A percentile compares a stretch with the other conserved stretches of the same genome.
Evolutionary conservation across 2,797 vertebrate genomes (phyloP).

Genomic region (Hephaestus fuliginosus): DNA sequence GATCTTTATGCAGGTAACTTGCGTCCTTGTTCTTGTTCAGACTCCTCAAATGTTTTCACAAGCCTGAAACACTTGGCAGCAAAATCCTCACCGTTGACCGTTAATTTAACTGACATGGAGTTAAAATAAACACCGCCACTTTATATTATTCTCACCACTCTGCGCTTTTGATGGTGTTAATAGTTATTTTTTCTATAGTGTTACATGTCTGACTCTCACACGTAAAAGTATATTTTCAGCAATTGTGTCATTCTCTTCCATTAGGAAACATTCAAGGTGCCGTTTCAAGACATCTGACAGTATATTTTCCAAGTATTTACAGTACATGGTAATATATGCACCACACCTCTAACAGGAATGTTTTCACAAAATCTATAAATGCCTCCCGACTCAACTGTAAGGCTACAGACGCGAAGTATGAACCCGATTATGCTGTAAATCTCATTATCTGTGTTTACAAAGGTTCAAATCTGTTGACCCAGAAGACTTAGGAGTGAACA

Average conservation of each 20-base stretch:
- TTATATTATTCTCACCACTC: background rate
- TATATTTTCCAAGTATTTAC: no score
- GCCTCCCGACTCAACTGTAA: background rate
- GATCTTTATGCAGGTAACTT: background rate
- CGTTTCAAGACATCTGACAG: no score
- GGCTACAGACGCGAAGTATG: background rate
- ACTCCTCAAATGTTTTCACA: background rate
- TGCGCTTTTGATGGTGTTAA: slow-evolving; percentile 7
- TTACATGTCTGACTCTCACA: slow-evolving; percentile 16
- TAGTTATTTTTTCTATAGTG: background rate
- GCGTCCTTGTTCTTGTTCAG: background rate
- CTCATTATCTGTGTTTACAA: no score
- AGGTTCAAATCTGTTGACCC: no score
- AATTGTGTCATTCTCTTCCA: no score
- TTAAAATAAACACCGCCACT: background rate
- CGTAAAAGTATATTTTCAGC: no score
- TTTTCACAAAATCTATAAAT: slow-evolving; percentile 3
- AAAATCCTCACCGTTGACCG: background rate
- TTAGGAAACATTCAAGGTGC: no score
- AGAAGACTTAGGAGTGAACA: background rate
- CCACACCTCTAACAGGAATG: background rate
- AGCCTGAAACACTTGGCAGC: slow-evolving; percentile 5
- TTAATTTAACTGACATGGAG: slow-evolving; percentile 11
- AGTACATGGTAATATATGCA: background rate
- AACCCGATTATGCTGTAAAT: no score